A percentile compares a stretch with the other conserved stretches of the same genome.
These are phyloP conservation scores for Tetragnatha montana DNA, from an alignment of 2,888 invertebrate genomes.

Conservation along the genomic window DNA sequence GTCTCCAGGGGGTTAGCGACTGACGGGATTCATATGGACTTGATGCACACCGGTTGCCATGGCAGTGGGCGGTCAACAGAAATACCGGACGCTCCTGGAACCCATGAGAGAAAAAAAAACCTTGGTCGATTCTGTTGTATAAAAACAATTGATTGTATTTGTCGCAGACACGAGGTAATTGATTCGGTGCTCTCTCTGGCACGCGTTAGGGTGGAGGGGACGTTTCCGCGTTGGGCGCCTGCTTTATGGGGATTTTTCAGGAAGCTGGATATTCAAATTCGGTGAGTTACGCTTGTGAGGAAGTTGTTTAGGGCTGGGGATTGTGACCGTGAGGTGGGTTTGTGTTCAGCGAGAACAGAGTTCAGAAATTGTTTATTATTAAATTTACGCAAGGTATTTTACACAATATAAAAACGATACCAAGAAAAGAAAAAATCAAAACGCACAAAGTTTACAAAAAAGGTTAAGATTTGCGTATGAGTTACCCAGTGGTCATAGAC, in stretches of 20 bases:
- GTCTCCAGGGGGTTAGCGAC: constrained; percentile 40
- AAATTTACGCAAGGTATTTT: too few relatives aligned
- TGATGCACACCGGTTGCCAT: constrained; percentile 29
- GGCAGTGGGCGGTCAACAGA: constrained; percentile 38
- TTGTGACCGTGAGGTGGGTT: too few relatives aligned
- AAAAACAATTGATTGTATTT: constrained; percentile 42
- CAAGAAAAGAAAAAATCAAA: too few relatives aligned
- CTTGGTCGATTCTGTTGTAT: constrained; percentile 24
- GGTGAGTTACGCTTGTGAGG: background rate
- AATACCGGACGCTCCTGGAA: constrained; percentile 20
- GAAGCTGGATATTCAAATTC: background rate
- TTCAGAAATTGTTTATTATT: too few relatives aligned
- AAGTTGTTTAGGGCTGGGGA: too few relatives aligned
- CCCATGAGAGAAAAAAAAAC: background rate
- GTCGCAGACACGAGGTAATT: constrained; percentile 32
- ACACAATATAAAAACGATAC: too few relatives aligned
- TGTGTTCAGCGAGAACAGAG: too few relatives aligned
- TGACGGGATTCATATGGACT: constrained; percentile 32
- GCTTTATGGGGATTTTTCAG: background rate
- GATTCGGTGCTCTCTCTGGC: constrained; percentile 32
- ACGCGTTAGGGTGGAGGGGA: background rate
- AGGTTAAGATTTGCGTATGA: too few relatives aligned
- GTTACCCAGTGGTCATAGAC: too few relatives aligned
- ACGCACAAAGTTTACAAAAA: too few relatives aligned
- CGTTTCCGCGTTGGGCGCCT: background rate